Percentiles rank a stretch among this genome's conserved stretches.
Evolutionary conservation across 1,140 invertebrate species (phyloP).

Genomic region (Proales similis): DNA sequence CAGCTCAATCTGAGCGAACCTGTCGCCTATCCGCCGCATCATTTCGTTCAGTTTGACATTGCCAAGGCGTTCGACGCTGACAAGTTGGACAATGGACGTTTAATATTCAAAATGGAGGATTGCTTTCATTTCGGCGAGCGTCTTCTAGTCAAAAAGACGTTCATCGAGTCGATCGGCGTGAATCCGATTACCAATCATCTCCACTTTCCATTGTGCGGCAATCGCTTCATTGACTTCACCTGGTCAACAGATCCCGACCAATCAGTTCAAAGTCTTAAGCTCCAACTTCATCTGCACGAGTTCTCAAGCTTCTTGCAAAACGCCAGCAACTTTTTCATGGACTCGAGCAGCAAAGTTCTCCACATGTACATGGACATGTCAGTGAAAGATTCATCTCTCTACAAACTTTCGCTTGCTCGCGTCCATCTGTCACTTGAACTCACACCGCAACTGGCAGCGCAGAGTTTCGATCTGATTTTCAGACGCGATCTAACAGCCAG

Average conservation of each 20-base stretch:
- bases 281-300: slow-evolving; percentile 1
- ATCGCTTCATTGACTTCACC: slow-evolving; percentile 17
- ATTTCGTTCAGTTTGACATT: slow-evolving; percentile 14
- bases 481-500: too few species aligned
- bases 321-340: slow-evolving; percentile 5
- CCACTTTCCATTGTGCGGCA: slow-evolving; percentile 14
- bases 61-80: slow-evolving; percentile 4
- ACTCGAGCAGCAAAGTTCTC: not conserved
- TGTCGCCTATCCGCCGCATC: too few species aligned
- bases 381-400: slow-evolving; percentile 1
- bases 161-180: not conserved
- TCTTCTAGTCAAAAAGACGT: slow-evolving; percentile 21
- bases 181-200: slow-evolving; percentile 5
- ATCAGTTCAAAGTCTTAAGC: not conserved
- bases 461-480: too few species aligned
- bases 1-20: slow-evolving; percentile 11
- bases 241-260: not conserved
- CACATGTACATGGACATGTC: slow-evolving; percentile 31
- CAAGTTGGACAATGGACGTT: not conserved
- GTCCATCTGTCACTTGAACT: too few species aligned
- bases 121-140: slow-evolving; percentile 5
- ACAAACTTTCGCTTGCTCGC: too few species aligned
- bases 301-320: slow-evolving; percentile 23
- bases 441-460: too few species aligned
- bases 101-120: slow-evolving; percentile 22